Base-by-base conservation (phyloP, 2,797 vertebrate genomes). In the Lerista edwardsae region DNA sequence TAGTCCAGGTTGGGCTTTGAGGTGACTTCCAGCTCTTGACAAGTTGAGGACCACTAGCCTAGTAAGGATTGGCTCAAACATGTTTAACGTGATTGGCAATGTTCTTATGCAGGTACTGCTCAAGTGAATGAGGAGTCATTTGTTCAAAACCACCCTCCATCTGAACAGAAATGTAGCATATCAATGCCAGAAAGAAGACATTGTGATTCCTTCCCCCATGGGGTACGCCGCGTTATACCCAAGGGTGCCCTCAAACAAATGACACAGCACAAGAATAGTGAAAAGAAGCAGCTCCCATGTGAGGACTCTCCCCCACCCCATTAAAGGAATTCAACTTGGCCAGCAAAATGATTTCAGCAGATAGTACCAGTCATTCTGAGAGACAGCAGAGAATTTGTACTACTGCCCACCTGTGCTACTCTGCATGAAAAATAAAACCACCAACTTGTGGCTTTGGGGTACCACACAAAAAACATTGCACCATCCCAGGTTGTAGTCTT, bases 381-480 rank as follows among this genome's bases (percentile, higher is more conserved):
- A 41, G 0, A 0, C 14, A 36, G 27, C 23, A 51, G 59, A 69
- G 27, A 68, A 31, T 76, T 17, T 57, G n/a, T 69, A 65, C 21
- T 3, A 19, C 61, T 61, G 74, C 25, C 75, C 62, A 69, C 0
- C 1, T 8, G 15, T 5, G 0, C 39, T 25, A 10, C 6, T 23
- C 69, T 34, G 23, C 59, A 61, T 25, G 23, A 6, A 61, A 19
- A 59, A 59, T 5, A 12, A n/a, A 47, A 2, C 31, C 10, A 9
- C 7, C 34, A 41, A n/a, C 62, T 55, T 68, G 44, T 68, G 29
- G 4, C 15, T 78, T 78, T 27, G 47, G 75, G 6, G 0, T 0
- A 0, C 5, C 0, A 0, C 0, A 4, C 0, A 4, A 29, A 39
- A 55, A 23, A 0, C 0, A 0, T 0, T 29, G 61, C 39, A 23